Base-by-base conservation (phyloP, 1,140 invertebrate species). In the Atopsyche davidsoni region DNA sequence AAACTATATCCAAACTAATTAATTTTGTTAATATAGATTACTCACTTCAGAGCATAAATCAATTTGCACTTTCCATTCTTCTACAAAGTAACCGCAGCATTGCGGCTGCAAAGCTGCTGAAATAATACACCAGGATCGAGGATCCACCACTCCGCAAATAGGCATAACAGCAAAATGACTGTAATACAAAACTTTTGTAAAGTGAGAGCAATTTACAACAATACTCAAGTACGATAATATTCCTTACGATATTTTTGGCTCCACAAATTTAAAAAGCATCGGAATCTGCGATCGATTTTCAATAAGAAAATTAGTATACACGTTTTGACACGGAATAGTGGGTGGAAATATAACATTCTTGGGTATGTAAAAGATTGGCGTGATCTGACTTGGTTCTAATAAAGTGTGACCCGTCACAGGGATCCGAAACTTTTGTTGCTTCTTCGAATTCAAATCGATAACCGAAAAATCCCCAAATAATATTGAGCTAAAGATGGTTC, bases 111-210 rank as follows among this genome's bases (percentile, higher is more conserved):
- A 42, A 7, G 69, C 68, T 1, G 70, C 70, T 0, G 66, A 60
- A 45, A 72, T 62, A 13, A 72, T 69, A 53, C 68, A 64, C 67
- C 68, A 71, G 11, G 65, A 65, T 10, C 65, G 60, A n/a, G 65
- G 58, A 46, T 58, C 62, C 3, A 72, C 64, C 9, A 69, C 63
- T 13, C 70, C 70, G 45, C 69, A 72, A 62, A 70, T 69, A 0
- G 70, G 70, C 60, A 71, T 47, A 9, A 67, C 51, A 0, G 62
- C 62, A 39, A 66, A 66, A 54, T 69, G 69, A 35, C 69, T 72
- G 45, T 13, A 59, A 46, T 52, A 31, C 53, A 46, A n/a, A n/a
- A n/a, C n/a, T n/a, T n/a, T n/a, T n/a, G n/a, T n/a, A n/a, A n/a
- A n/a, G n/a, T n/a, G n/a, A n/a, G n/a, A n/a, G n/a, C n/a, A n/a